phyloP scores from a whole-genome alignment of 2,888 invertebrate species.

The Pachliopta kotzebuea region DNA sequence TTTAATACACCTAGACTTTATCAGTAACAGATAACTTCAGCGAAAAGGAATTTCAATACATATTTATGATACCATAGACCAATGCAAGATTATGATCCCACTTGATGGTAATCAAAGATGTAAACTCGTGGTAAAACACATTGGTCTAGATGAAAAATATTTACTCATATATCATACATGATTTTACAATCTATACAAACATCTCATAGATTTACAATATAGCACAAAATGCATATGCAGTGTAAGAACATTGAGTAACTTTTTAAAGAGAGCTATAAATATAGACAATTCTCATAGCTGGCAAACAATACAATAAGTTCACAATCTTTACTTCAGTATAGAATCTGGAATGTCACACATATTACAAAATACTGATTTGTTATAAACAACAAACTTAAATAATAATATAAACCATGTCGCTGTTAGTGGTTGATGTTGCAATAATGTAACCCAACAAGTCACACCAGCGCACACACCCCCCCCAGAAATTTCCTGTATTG shows the following conservation, averaged over 20 bases:
- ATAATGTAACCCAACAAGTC: slow-evolving; percentile 37
- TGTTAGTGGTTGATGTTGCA: slow-evolving; percentile 60
- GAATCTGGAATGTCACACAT: slow-evolving; percentile 79
- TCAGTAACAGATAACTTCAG: slow-evolving; percentile 41
- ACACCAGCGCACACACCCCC: slow-evolving; percentile 35
- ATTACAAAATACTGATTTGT: slow-evolving; percentile 77
- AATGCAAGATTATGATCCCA: too few species aligned
- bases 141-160: too few species aligned
- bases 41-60: slow-evolving; percentile 27
- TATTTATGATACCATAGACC: too few species aligned
- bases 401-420: slow-evolving; percentile 61
- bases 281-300: slow-evolving; percentile 31
- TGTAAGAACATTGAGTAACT: slow-evolving; percentile 21
- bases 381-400: slow-evolving; percentile 65
- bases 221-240: slow-evolving; percentile 19
- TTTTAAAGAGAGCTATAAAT: slow-evolving; percentile 37
- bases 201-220: slow-evolving; percentile 24
- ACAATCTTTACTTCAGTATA: slow-evolving; percentile 49
- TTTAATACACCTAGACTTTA: slow-evolving; percentile 37
- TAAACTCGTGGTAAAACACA: too few species aligned
- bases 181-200: slow-evolving; percentile 16
- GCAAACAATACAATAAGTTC: slow-evolving; percentile 33
- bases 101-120: too few species aligned
- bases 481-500: slow-evolving; percentile 24
- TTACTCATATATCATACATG: slow-evolving; percentile 1